These are phyloP conservation scores for Ophion ellenae DNA, from an alignment of 2,888 invertebrate genomes.

Conservation along the genomic window DNA sequence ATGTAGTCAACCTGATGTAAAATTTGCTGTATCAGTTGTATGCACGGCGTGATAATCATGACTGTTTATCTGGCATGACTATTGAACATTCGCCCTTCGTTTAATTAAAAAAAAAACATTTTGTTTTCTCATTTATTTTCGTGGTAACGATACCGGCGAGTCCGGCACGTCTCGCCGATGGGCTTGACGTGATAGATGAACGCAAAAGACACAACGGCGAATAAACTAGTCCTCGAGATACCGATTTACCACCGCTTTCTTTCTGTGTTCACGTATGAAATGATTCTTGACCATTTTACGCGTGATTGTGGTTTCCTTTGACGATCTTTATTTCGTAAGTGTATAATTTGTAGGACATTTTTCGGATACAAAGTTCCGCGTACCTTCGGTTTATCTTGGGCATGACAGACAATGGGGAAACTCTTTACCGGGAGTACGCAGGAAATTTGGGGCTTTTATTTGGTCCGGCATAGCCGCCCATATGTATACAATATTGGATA, in stretches of 20 bases:
- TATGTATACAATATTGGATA: no score
- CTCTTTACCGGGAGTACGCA: neutral
- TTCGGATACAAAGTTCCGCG: neutral
- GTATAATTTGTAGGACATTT: neutral
- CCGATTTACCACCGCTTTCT: neutral
- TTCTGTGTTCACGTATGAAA: constrained; percentile 8
- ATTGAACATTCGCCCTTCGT: no score
- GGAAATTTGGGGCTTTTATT: no score
- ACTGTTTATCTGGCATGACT: no score
- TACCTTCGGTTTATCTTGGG: constrained; percentile 12
- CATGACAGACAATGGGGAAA: neutral
- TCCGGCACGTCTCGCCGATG: neutral
- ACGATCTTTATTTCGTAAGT: constrained; percentile 2
- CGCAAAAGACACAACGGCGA: constrained; percentile 14
- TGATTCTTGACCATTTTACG: neutral
- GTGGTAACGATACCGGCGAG: constrained; percentile 85
- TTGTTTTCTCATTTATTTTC: constrained; percentile 73
- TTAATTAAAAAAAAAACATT: no score
- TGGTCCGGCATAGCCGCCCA: no score
- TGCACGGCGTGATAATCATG: no score
- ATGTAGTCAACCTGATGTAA: no score
- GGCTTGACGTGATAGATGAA: neutral
- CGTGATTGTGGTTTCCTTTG: neutral
- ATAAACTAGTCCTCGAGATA: neutral
- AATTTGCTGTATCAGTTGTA: no score